phyloP scores from a whole-genome alignment of 2,113 vertebrate genomes.

The Ictalurus punctatus region DNA sequence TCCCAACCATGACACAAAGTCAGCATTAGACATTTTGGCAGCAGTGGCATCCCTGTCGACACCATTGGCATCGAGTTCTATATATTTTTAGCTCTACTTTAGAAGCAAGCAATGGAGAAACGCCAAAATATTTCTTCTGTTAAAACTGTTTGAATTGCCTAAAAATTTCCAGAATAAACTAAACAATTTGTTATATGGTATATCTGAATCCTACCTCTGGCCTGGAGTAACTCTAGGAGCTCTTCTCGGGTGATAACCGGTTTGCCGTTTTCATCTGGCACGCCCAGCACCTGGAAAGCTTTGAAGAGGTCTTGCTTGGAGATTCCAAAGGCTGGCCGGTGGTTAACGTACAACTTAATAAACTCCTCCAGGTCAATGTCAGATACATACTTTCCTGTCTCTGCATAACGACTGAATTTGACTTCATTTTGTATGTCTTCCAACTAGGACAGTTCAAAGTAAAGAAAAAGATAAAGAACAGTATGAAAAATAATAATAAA shows the following conservation, averaged over 20 bases:
- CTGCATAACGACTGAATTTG: constrained; percentile 83
- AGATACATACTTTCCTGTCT: constrained; percentile 80
- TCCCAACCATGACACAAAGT: neutral
- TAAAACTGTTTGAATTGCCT: neutral
- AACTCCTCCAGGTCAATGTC: constrained; percentile 83
- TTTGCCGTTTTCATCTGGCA: constrained; percentile 61
- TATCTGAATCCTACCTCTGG: constrained; percentile 73
- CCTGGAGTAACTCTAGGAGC: constrained; percentile 79
- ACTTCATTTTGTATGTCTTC: constrained; percentile 90
- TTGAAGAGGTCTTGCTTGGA: constrained; percentile 66
- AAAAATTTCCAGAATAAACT: neutral
- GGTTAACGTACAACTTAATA: constrained; percentile 89
- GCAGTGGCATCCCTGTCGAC: neutral
- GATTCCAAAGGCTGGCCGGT: constrained; percentile 81
- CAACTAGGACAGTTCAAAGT: constrained; percentile 70
- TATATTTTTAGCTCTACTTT: neutral
- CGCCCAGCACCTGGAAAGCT: constrained; percentile 79
- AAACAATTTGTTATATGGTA: neutral
- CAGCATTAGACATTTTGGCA: neutral
- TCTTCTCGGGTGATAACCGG: constrained; percentile 74
- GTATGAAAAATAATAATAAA: neutral
- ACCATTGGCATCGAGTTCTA: neutral
- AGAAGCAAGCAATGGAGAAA: neutral
- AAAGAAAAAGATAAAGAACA: neutral
- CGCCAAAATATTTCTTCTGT: neutral